Evolutionary conservation across 2,797 vertebrate genomes (phyloP), one percentile per base, ranked within the genome.

Genomic region (Clangula hyemalis): DNA sequence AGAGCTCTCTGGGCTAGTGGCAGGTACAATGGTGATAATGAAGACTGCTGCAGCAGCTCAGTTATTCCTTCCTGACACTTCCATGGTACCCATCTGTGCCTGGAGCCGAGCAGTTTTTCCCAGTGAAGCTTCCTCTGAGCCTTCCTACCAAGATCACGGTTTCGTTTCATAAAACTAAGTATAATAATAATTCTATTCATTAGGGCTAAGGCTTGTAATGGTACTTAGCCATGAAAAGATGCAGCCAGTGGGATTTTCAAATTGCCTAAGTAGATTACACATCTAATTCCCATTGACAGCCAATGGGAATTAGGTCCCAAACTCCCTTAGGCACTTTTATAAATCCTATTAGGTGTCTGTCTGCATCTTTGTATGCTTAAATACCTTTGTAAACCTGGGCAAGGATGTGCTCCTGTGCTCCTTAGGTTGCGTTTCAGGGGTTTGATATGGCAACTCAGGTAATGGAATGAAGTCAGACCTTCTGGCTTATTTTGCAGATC

Each of bases 101-200:
- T 65, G 57, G n/a, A 87, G 72, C 74, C 81, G 58, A 71, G 72
- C 49, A 87, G 78, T 75, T 85, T 89, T 80, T 85, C 36, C 64
- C 20, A 56, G 21, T 54, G 51, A 72, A 56, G 28, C 53, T 72
- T 51, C 70, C 51, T 56, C 81, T 58, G 32, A 89, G 72, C 36
- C 75, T 91, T 83, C 81, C 80, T 70, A 85, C 79, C 54, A 78
- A 84, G 51, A 95, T 80, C 78, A 73, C 72, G 92, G 56, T 94
- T 95, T 81, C n/a, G n/a, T n/a, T n/a, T n/a, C n/a, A n/a, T n/a
- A n/a, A 88, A 95, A 95, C 82, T 82, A 91, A 81, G 62, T 95
- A 93, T 85, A 92, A 90, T 96, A 96, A 95, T 96, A 95, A 96
- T 96, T 94, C 96, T 94, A 89, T 94, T 94, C 94, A 97, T 94